These are phyloP conservation scores for Botia kubotai DNA, from an alignment of 2,797 vertebrate species.

Conservation along the genomic window DNA sequence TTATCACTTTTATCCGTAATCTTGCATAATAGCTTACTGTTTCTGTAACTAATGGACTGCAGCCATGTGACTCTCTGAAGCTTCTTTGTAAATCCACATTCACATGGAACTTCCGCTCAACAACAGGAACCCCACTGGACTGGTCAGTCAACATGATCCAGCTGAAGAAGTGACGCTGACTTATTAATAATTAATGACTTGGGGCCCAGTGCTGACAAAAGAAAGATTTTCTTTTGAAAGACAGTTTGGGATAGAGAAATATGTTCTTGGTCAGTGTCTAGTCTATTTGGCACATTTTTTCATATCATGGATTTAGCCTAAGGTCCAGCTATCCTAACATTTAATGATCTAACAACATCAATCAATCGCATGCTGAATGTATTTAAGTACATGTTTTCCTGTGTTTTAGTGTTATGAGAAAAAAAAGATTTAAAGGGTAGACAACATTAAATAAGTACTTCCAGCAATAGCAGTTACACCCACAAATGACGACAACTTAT, in stretches of 20 bases:
- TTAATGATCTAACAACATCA: too few relatives aligned
- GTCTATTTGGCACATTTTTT: too few relatives aligned
- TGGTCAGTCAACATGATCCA: constrained; percentile 23
- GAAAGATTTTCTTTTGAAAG: constrained; percentile 29
- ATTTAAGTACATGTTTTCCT: too few relatives aligned
- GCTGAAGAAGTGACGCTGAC: constrained; percentile 50
- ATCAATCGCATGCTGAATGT: too few relatives aligned
- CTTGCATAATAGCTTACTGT: background rate
- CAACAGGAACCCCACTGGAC: constrained; percentile 45
- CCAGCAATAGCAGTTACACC: constrained; percentile 30
- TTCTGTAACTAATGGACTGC: background rate
- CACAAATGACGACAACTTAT: constrained; percentile 23
- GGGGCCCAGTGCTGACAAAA: constrained; percentile 19
- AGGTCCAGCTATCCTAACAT: too few relatives aligned
- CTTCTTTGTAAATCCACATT: constrained; percentile 24
- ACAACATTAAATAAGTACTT: background rate
- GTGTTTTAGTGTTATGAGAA: too few relatives aligned
- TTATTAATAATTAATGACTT: constrained; percentile 45
- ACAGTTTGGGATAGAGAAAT: background rate
- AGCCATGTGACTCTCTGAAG: background rate
- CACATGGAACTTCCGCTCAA: constrained; percentile 16
- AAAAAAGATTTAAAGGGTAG: background rate
- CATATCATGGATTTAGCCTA: too few relatives aligned
- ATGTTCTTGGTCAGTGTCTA: too few relatives aligned
- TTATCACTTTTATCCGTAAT: background rate